Conservation (phyloP, 2,797 vertebrate species). For the Micropoecilia bifurca region DNA sequence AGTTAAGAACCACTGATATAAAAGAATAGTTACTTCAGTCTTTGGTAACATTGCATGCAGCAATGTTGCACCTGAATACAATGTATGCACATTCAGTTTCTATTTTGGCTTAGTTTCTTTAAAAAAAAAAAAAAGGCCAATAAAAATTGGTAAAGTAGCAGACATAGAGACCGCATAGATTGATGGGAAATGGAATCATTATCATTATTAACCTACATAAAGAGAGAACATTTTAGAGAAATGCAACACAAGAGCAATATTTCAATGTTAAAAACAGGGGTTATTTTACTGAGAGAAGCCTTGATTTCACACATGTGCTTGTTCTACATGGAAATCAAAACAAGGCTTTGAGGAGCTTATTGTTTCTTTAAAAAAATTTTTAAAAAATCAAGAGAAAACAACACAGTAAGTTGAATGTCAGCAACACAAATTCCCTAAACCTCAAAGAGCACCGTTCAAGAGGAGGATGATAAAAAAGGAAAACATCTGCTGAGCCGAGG, state of each 20-base stretch:
- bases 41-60: background rate
- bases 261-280: background rate
- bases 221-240: background rate
- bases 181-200: background rate
- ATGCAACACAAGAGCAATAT: background rate
- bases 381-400: conserved; percentile 60
- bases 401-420: conserved; percentile 62
- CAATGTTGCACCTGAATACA: background rate
- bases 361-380: conserved; percentile 14
- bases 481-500: conserved; percentile 85
- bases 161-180: background rate
- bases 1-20: no score
- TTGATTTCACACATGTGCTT: conserved; percentile 25
- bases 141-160: background rate
- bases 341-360: conserved; percentile 47
- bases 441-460: conserved; percentile 78
- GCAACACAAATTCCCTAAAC: conserved; percentile 67
- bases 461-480: conserved; percentile 84
- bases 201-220: background rate
- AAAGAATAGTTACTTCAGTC: background rate
- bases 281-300: conserved; percentile 22
- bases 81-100: background rate
- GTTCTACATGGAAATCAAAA: conserved; percentile 14
- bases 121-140: background rate
- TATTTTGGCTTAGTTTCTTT: background rate